Conservation (phyloP, 2,888 invertebrate species). For the Xylophagus ater region DNA sequence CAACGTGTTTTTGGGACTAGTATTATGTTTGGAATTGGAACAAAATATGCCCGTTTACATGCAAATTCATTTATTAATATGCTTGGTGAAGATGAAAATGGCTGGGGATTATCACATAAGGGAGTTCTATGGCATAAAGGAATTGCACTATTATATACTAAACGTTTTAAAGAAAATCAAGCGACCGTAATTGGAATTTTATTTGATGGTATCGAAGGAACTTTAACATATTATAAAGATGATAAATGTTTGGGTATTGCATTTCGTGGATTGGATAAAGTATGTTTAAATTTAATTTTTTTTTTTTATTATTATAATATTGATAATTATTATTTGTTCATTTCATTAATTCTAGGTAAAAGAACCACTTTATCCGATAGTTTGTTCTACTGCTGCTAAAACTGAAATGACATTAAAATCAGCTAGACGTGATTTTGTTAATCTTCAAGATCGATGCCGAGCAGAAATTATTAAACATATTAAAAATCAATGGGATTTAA, state of each 20-base stretch:
- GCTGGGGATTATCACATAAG: constrained; percentile 65
- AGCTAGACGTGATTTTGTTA: constrained; percentile 51
- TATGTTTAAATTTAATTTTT: constrained; percentile 14
- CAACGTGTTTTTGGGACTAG: constrained; percentile 59
- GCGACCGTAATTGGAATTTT: constrained; percentile 55
- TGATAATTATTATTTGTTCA: not conserved
- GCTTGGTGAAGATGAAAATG: constrained; percentile 56
- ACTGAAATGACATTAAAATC: constrained; percentile 56
- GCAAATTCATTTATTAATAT: constrained; percentile 57
- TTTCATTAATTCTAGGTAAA: constrained; percentile 34
- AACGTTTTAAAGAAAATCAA: constrained; percentile 57
- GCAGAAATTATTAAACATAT: constrained; percentile 49
- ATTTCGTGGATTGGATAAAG: constrained; percentile 51
- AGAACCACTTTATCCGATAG: constrained; percentile 54
- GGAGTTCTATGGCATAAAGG: constrained; percentile 59
- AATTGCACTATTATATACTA: constrained; percentile 49
- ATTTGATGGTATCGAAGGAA: constrained; percentile 57
- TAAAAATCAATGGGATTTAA: constrained; percentile 41
- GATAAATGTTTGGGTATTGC: constrained; percentile 58
- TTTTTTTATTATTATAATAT: not conserved
- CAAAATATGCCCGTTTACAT: constrained; percentile 46
- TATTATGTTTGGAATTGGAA: constrained; percentile 65
- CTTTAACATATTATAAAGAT: constrained; percentile 60
- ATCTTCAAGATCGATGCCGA: constrained; percentile 56
- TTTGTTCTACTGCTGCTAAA: constrained; percentile 63